Percentiles rank a stretch among this genome's conserved stretches.
These are phyloP conservation scores for Drosophila helvetica DNA, from an alignment of 2,888 invertebrate genomes.

Conservation along the genomic window DNA sequence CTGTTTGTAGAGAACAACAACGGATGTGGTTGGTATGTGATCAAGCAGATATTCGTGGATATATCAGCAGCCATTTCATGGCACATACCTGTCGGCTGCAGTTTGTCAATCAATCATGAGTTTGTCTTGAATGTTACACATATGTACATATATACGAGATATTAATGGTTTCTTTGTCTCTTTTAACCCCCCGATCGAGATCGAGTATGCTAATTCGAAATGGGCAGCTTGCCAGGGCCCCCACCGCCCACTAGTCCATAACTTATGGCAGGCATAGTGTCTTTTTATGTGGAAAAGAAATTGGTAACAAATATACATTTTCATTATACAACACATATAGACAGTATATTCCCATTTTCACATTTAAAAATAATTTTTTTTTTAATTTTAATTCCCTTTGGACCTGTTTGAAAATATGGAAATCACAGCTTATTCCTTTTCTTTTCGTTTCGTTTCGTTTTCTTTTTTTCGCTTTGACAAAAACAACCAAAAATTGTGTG, in stretches of 20 bases:
- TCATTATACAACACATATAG: not conserved
- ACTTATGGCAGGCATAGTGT: constrained; percentile 17
- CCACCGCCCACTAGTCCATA: not conserved
- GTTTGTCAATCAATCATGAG: constrained; percentile 79
- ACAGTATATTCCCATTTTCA: constrained; percentile 1
- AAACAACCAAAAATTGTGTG: constrained; percentile 50
- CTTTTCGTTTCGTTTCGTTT: too few relatives aligned
- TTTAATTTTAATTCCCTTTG: not conserved
- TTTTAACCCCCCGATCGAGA: constrained; percentile 6
- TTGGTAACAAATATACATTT: constrained; percentile 4
- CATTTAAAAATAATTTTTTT: not conserved
- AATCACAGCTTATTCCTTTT: constrained; percentile 24
- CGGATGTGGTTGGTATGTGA: not conserved
- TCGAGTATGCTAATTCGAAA: constrained; percentile 8
- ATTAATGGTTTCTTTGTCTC: constrained; percentile 11
- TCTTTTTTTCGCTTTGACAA: constrained; percentile 15
- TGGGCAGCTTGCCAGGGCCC: constrained; percentile 21
- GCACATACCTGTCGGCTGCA: constrained; percentile 82
- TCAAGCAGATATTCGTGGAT: not conserved
- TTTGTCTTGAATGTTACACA: constrained; percentile 13
- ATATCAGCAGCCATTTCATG: constrained; percentile 18
- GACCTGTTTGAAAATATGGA: constrained; percentile 42
- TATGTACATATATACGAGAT: not conserved
- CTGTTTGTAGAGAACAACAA: constrained; percentile 82
- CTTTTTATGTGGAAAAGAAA: not conserved